Base-by-base conservation (phyloP, 2,797 vertebrate genomes). In the Coregonus ussuriensis region DNA sequence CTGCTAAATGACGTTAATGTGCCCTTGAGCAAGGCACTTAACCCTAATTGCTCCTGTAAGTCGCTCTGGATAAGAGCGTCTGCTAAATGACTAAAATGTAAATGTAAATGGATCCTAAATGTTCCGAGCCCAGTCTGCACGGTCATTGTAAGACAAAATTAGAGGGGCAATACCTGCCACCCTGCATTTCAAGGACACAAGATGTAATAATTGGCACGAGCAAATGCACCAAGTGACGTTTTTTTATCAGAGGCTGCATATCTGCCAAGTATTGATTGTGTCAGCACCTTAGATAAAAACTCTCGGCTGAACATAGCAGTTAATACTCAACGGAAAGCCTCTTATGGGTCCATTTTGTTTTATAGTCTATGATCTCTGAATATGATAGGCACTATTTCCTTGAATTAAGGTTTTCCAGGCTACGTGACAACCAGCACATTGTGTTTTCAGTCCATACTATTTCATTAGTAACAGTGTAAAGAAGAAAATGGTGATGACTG, bases 121-220 rank as follows among this genome's bases (percentile, higher is more conserved):
- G 85, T 74, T 82, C 71, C 13, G 0, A 69, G 83, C 69, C 86
- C 83, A 65, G 33, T 77, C 74, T 66, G 25, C 79, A 77, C 54
- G 76, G 68, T 87, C 83, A 89, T 90, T 92, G 88, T 92, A 65
- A 79, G 88, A 83, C 85, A 75, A 56, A 89, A 82, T 91, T 89
- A 91, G 89, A 85, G 74, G 72, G 65, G 47, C 74, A 83, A 69
- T 79, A 88, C 51, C 87, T 86, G 70, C 89, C 89, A 70, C 90
- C 93, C 91, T 84, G 84, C 71, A 16, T 81, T 86, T 90, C 85
- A 91, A 90, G 85, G 88, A 91, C 87, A 80, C 78, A 79, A 90
- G 81, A 87, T 90, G 85, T 81, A 92, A 93, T 88, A 93, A 94
- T 92, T 86, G 89, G 81, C 85, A 92, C 86, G 74, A 77, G 71